Evolutionary conservation across 2,797 vertebrate genomes (phyloP).

Genomic region (Microctenopoma stevenorrisi): DNA sequence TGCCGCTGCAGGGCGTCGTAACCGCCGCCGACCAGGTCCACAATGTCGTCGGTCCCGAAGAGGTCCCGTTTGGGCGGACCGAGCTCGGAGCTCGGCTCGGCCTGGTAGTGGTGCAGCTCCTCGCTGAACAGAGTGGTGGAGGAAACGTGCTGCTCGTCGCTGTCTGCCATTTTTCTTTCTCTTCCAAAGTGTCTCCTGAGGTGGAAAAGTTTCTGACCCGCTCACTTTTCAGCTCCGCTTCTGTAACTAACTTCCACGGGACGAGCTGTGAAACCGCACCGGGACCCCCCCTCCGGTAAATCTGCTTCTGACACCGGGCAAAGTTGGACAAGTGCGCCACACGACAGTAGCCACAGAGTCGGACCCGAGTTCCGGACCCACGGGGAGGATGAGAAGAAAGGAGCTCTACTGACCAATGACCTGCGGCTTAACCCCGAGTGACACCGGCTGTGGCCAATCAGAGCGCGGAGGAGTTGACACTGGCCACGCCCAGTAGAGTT

Average conservation of each 20-base stretch:
- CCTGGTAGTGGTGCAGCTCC: conserved; percentile 65
- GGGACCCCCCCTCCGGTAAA: conserved; percentile 22
- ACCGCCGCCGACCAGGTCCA: conserved; percentile 80
- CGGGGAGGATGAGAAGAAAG: conserved; percentile 54
- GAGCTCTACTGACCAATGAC: conserved; percentile 62
- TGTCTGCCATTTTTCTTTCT: conserved; percentile 82
- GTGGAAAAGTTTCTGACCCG: conserved; percentile 45
- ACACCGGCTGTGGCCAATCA: conserved; percentile 62
- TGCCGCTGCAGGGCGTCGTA: conserved; percentile 75
- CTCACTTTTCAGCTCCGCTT: neutral
- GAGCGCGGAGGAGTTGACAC: neutral
- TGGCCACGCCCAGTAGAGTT: neutral
- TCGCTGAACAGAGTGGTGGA: conserved; percentile 74
- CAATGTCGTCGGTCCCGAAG: conserved; percentile 61
- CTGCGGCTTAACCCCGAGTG: conserved; percentile 38
- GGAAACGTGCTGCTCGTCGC: conserved; percentile 72
- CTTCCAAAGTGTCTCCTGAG: conserved; percentile 24
- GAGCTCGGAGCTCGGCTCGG: conserved; percentile 50
- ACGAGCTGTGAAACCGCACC: conserved; percentile 8
- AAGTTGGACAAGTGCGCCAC: conserved; percentile 65
- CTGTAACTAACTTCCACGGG: conserved; percentile 24
- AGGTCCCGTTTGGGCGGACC: conserved; percentile 49
- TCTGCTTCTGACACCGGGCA: conserved; percentile 36
- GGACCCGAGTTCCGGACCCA: conserved; percentile 56
- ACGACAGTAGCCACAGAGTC: conserved; percentile 58